Conservation (phyloP, 2,113 vertebrate genomes). For the Phasianus colchicus region DNA sequence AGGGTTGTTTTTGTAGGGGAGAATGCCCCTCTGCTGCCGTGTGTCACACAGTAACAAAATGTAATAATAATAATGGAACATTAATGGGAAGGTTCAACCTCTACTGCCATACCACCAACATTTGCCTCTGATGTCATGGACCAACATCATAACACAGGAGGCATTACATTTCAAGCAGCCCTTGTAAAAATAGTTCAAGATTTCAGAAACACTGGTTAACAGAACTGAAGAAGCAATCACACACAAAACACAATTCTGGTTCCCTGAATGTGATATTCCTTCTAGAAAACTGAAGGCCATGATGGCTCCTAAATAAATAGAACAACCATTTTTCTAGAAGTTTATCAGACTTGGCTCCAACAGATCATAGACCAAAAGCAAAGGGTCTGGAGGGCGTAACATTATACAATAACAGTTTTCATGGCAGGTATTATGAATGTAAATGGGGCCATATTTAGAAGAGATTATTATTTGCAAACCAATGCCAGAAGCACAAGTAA, state of each 20-base stretch:
- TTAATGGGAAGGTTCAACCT: too few species aligned
- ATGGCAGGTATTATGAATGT: neutral
- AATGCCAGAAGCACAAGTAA: neutral
- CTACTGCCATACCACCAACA: too few species aligned
- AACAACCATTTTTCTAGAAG: neutral
- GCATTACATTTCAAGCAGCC: too few species aligned
- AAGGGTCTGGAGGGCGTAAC: neutral
- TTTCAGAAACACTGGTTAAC: rapidly evolving
- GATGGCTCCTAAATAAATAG: neutral
- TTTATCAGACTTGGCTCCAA: neutral
- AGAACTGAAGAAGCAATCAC: neutral
- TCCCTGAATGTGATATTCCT: neutral
- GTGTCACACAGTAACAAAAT: too few species aligned
- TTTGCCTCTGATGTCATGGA: too few species aligned
- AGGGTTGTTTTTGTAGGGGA: neutral
- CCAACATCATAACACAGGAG: too few species aligned
- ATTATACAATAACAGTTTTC: neutral
- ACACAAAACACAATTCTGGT: neutral
- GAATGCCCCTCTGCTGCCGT: too few species aligned
- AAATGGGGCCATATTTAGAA: neutral
- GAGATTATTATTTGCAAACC: neutral
- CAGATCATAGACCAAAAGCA: neutral
- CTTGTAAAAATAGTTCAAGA: neutral
- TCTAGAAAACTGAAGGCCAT: neutral
- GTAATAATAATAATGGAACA: too few species aligned